These are phyloP conservation scores for Ferrisia virgata DNA, from an alignment of 2,888 invertebrate species.

Conservation along the genomic window DNA sequence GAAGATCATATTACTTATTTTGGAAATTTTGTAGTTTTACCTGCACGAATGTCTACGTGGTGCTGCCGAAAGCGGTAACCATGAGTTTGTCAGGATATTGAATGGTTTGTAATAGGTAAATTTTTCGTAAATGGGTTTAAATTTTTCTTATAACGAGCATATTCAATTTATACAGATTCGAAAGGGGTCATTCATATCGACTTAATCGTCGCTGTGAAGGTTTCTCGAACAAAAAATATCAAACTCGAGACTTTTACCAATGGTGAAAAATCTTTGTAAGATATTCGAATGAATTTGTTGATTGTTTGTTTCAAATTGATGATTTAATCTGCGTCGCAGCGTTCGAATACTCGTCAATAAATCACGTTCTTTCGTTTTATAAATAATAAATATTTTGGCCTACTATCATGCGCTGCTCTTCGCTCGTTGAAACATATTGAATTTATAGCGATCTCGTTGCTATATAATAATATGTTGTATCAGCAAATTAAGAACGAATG, in stretches of 20 bases:
- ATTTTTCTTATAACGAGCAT: too few relatives aligned
- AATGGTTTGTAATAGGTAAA: too few relatives aligned
- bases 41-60: too few relatives aligned
- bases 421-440: neutral
- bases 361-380: neutral
- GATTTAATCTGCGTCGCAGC: neutral
- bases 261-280: neutral
- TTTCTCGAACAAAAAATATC: neutral
- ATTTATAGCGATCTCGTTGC: neutral
- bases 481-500: constrained; percentile 27
- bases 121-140: too few relatives aligned
- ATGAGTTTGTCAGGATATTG: too few relatives aligned
- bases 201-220: too few relatives aligned
- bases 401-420: neutral
- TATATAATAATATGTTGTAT: neutral
- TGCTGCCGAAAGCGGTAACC: too few relatives aligned
- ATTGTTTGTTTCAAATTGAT: neutral
- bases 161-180: too few relatives aligned
- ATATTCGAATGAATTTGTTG: neutral
- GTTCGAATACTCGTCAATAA: neutral
- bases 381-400: neutral
- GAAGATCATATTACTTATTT: too few relatives aligned
- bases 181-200: too few relatives aligned
- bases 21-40: too few relatives aligned
- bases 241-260: neutral